Percentiles rank a stretch among this genome's conserved stretches.
Evolutionary conservation across 2,797 vertebrate genomes (phyloP).

Genomic region (Dromococcyx pavoninus): DNA sequence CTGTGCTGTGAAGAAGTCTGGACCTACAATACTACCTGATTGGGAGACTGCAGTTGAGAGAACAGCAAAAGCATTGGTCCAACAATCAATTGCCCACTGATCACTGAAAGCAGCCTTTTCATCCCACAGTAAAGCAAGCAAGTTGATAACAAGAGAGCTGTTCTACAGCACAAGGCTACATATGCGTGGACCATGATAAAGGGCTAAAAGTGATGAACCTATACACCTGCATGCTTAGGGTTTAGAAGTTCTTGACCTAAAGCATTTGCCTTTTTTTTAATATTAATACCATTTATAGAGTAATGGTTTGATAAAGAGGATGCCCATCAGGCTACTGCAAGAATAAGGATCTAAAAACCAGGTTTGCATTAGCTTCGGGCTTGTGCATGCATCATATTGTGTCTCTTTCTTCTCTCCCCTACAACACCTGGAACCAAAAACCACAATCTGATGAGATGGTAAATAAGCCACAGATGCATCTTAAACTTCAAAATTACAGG

Average conservation of each 20-base stretch:
- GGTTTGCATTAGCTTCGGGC: slow-evolving; percentile 30
- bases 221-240: neutral
- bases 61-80: neutral
- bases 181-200: neutral
- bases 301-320: slow-evolving; percentile 13
- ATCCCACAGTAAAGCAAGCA: neutral
- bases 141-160: neutral
- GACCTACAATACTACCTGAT: neutral
- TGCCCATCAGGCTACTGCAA: slow-evolving; percentile 39
- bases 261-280: neutral
- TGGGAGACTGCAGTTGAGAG: neutral
- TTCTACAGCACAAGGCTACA: neutral
- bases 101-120: neutral
- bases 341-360: slow-evolving; percentile 48
- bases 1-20: neutral
- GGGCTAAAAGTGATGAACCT: neutral
- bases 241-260: slow-evolving; percentile 17
- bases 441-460: slow-evolving; percentile 31
- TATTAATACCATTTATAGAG: neutral
- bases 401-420: slow-evolving; percentile 20
- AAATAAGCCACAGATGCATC: slow-evolving; percentile 24
- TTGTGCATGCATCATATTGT: neutral
- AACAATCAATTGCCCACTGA: neutral
- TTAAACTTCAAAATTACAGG: slow-evolving; percentile 36
- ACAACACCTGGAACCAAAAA: slow-evolving; percentile 50